A percentile compares a stretch with the other conserved stretches of the same genome.
phyloP scores from a whole-genome alignment of 2,888 invertebrate genomes.

The Congeria kusceri region DNA sequence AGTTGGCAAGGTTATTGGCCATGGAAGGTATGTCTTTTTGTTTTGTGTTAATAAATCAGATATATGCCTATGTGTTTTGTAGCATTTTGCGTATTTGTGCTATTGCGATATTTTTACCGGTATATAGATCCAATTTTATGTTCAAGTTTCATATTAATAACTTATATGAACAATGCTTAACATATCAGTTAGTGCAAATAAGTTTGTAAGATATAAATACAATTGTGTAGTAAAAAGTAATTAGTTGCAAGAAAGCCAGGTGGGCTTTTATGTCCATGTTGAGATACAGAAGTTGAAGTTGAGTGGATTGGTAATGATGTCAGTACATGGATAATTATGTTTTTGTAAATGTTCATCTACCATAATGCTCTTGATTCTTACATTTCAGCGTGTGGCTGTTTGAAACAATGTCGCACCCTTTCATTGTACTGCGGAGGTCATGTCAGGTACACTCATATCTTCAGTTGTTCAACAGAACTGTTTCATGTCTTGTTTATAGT shows the following conservation, averaged over 20 bases:
- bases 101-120: too few species aligned
- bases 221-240: background rate
- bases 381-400: slow-evolving; percentile 88
- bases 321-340: too few species aligned
- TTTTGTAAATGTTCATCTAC: slow-evolving; percentile 78
- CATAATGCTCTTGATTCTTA: slow-evolving; percentile 64
- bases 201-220: background rate
- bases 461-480: background rate
- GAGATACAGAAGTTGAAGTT: too few species aligned
- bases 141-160: too few species aligned
- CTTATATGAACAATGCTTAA: too few species aligned
- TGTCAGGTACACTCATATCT: slow-evolving; percentile 89
- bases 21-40: slow-evolving; percentile 74
- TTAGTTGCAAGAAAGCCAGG: background rate
- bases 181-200: too few species aligned
- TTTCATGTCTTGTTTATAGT: background rate
- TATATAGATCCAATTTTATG: too few species aligned
- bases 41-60: too few species aligned
- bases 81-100: too few species aligned
- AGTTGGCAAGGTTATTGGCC: slow-evolving; percentile 81
- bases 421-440: slow-evolving; percentile 95
- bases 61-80: too few species aligned
- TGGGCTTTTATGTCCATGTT: too few species aligned
- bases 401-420: slow-evolving; percentile 94
- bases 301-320: too few species aligned